Base-by-base conservation (phyloP, 2,797 vertebrate genomes). In the Pseudomugil gertrudae region DNA sequence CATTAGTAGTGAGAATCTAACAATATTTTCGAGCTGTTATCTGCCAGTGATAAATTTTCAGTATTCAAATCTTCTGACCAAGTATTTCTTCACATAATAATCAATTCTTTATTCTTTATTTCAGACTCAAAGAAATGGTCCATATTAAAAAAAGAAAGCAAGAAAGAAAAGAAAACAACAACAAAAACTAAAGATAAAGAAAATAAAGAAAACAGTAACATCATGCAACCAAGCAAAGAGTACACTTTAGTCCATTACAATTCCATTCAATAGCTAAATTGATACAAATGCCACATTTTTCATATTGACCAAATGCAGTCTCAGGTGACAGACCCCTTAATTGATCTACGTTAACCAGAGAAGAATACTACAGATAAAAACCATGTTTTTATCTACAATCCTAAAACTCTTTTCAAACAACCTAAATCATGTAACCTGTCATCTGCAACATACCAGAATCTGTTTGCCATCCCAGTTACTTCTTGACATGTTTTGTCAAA, bases 1-100 rank as follows among this genome's bases (percentile, higher is more conserved):
- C 24, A 51, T 17, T 1, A 23, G 9, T 11, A 9, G 1, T 8
- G 14, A 32, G 14, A 23, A 38, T 64, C 21, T 63, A 3, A 56
- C 36, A 10, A 24, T 26, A 54, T 69, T 58, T 63, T 10, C 10
- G 56, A n/a, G 80, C 57, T 64, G 63, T 57, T 63, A 52, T 73
- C 32, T 78, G 55, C 62, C 71, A 72, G 64, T 24, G 29, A 55
- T 36, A 78, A 63, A 33, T 61, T 23, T 74, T 24, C 48, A 43
- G 40, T 2, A 21, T 52, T 50, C 26, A 63, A 50, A 27, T 57
- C 59, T 21, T 57, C 80, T 66, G 60, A 57, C 10, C 48, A 51
- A 48, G 63, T 30, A 56, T 61, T 57, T 55, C 1, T 24, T 15
- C 5, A 15, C 30, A n/a, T 57, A 55, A 29, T 32, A 13, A 17